phyloP scores from a whole-genome alignment of 2,113 vertebrate genomes.

The Pterocles burchelli region DNA sequence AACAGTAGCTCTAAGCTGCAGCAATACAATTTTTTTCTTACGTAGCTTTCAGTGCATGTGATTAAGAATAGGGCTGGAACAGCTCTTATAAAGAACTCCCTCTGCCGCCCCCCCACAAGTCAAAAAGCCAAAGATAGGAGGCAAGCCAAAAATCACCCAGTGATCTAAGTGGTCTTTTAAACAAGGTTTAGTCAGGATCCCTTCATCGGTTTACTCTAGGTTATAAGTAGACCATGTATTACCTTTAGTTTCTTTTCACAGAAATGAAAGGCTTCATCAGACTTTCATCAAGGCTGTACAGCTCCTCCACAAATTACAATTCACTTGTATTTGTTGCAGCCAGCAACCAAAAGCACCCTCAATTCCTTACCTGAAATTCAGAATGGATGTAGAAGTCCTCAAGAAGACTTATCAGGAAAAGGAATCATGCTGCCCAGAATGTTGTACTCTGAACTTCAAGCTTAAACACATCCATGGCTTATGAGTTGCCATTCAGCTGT shows the following conservation, averaged over 20 bases:
- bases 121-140: rapidly evolving
- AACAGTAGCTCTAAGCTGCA: neutral
- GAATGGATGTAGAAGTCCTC: neutral
- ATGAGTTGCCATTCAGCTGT: neutral
- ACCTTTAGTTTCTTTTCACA: neutral
- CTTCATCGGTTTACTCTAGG: neutral
- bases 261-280: neutral
- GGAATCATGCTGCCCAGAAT: neutral
- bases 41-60: neutral
- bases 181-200: neutral
- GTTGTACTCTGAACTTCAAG: neutral
- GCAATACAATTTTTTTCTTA: neutral
- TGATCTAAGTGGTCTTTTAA: neutral
- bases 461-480: neutral
- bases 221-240: neutral
- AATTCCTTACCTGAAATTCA: neutral
- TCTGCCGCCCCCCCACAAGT: neutral
- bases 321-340: rapidly evolving
- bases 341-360: neutral
- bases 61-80: neutral
- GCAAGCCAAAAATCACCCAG: neutral
- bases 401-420: neutral
- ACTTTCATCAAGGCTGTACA: too few relatives aligned
- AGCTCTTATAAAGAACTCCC: neutral
- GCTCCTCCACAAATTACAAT: neutral